phyloP scores from a whole-genome alignment of 2,113 vertebrate species.

The Podarcis raffonei region DNA sequence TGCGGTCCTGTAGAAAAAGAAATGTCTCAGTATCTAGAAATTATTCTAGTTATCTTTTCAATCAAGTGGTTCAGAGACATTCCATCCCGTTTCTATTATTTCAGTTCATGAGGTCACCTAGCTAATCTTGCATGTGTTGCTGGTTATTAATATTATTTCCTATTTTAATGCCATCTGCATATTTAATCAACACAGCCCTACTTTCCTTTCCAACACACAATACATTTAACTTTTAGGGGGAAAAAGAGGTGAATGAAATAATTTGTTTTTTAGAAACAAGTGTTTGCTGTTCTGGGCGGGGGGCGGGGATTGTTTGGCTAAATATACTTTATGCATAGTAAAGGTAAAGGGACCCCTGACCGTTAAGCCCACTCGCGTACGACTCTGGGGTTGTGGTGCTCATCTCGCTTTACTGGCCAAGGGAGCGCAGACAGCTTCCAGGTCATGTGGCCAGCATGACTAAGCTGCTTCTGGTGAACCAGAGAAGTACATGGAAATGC shows the following conservation, averaged over 20 bases:
- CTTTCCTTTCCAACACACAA: not conserved
- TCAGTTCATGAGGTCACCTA: not conserved
- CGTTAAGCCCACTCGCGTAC: too few relatives aligned
- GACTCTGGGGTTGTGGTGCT: too few relatives aligned
- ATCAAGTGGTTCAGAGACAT: not conserved
- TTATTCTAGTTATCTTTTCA: not conserved
- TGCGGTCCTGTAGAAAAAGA: not conserved
- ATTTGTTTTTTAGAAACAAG: not conserved
- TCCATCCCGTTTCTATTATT: not conserved
- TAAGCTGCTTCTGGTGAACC: too few relatives aligned
- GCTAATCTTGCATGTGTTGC: not conserved
- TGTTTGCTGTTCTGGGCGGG: not conserved
- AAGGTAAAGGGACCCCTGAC: too few relatives aligned
- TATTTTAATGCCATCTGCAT: not conserved
- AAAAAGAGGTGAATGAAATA: not conserved
- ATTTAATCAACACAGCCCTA: conserved; percentile 1
- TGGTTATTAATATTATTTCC: not conserved
- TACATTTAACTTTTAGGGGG: not conserved
- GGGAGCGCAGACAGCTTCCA: too few relatives aligned
- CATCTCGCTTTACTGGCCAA: too few relatives aligned
- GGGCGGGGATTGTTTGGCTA: not conserved
- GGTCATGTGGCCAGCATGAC: too few relatives aligned
- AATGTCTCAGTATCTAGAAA: not conserved
- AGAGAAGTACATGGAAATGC: too few relatives aligned
- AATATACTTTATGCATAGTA: too few relatives aligned